Conservation (phyloP, 2,113 vertebrate genomes). For the Sebastes schlegelii region DNA sequence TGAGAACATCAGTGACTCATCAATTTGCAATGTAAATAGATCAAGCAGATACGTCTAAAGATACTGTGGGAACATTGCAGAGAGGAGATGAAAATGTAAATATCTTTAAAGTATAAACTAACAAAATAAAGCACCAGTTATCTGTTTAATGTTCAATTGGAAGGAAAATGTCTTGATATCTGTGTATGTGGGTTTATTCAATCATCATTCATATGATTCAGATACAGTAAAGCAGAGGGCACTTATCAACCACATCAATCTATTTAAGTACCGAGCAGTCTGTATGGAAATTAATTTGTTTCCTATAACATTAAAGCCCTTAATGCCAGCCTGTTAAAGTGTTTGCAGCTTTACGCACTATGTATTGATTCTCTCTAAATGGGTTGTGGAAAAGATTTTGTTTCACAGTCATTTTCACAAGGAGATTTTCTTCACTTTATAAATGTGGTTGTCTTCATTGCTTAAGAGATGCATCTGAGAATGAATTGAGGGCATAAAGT, state of each 20-base stretch:
- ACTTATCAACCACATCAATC: constrained; percentile 1
- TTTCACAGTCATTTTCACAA: constrained; percentile 30
- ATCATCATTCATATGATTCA: background rate
- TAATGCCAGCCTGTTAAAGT: background rate
- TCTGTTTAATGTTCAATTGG: background rate
- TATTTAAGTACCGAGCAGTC: constrained; percentile 8
- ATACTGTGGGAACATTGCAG: background rate
- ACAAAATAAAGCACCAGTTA: background rate
- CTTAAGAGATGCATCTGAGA: background rate
- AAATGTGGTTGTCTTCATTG: background rate
- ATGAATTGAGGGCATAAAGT: background rate
- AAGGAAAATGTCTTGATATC: background rate
- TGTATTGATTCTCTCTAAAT: constrained; percentile 29
- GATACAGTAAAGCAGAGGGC: background rate
- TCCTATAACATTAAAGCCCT: constrained; percentile 22
- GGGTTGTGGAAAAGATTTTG: constrained; percentile 29
- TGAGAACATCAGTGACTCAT: constrained; percentile 65
- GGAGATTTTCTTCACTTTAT: background rate
- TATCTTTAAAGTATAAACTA: background rate
- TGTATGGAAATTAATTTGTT: constrained; percentile 5
- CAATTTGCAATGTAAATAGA: constrained; percentile 35
- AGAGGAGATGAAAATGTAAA: background rate
- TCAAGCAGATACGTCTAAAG: constrained; percentile 12
- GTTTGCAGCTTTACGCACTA: background rate
- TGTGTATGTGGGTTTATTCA: background rate